Evolutionary conservation across 2,797 vertebrate species (phyloP).

Genomic region (Rhinichthys osculus): DNA sequence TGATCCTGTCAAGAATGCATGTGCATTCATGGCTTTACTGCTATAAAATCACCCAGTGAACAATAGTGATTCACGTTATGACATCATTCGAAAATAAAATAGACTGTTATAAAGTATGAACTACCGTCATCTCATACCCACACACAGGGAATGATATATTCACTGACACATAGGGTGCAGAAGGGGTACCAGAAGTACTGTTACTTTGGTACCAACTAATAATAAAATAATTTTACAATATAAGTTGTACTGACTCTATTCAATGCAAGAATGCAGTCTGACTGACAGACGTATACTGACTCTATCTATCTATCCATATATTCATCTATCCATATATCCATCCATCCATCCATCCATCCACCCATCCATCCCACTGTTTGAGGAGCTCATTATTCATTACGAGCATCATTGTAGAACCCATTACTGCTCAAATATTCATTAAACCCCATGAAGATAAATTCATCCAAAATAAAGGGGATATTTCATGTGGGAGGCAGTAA

Average conservation of each 20-base stretch:
- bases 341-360: not conserved
- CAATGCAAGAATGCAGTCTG: not conserved
- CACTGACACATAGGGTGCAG: not conserved
- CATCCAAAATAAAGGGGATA: not conserved
- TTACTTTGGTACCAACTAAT: not conserved
- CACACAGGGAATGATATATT: constrained; percentile 45
- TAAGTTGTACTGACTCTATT: not conserved
- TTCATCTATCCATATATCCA: not conserved
- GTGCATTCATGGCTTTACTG: constrained; percentile 18
- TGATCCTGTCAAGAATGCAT: constrained; percentile 14
- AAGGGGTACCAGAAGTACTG: not conserved
- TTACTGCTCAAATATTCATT: constrained; percentile 16
- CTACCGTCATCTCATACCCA: constrained; percentile 52
- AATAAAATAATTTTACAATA: not conserved
- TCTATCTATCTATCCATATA: no score
- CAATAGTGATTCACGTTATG: constrained; percentile 45
- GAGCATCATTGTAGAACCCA: not conserved
- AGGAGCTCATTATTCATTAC: not conserved
- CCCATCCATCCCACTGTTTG: not conserved
- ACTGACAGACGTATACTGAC: no score
- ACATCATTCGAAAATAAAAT: constrained; percentile 48
- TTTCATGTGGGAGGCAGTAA: not conserved
- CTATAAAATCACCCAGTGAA: constrained; percentile 34
- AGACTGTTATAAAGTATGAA: constrained; percentile 54
- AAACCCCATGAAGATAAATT: constrained; percentile 24